phyloP scores from a whole-genome alignment of 2,888 invertebrate genomes.

The Pammene fasciana region DNA sequence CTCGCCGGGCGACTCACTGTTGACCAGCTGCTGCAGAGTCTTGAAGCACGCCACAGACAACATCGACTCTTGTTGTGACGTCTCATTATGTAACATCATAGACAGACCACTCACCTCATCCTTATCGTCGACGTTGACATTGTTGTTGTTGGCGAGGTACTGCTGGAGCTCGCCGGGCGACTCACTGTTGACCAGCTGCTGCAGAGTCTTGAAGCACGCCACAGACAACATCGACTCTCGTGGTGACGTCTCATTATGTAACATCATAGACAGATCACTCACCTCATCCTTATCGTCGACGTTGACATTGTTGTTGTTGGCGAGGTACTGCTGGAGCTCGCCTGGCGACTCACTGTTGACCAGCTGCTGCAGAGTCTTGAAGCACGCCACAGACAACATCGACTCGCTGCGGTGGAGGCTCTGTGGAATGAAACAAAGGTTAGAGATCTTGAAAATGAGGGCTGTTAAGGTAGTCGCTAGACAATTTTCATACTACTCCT shows the following conservation, averaged over 20 bases:
- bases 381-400: conserved; percentile 94
- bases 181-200: too few relatives aligned
- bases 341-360: conserved; percentile 91
- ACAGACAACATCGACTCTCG: neutral
- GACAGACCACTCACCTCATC: conserved; percentile 87
- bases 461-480: neutral
- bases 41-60: neutral
- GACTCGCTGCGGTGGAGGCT: conserved; percentile 95
- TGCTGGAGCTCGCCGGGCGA: conserved; percentile 55
- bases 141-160: too few relatives aligned
- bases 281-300: conserved; percentile 96
- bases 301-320: conserved; percentile 91
- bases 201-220: conserved; percentile 54
- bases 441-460: neutral
- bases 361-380: conserved; percentile 90
- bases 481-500: neutral
- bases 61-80: neutral
- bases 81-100: neutral
- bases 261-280: conserved; percentile 47
- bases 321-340: conserved; percentile 91
- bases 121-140: conserved; percentile 55
- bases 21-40: conserved; percentile 54
- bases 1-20: conserved; percentile 55
- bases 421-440: conserved; percentile 72
- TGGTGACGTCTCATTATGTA: neutral